phyloP scores from a whole-genome alignment of 2,113 vertebrate species.

The Seriola rivoliana region DNA sequence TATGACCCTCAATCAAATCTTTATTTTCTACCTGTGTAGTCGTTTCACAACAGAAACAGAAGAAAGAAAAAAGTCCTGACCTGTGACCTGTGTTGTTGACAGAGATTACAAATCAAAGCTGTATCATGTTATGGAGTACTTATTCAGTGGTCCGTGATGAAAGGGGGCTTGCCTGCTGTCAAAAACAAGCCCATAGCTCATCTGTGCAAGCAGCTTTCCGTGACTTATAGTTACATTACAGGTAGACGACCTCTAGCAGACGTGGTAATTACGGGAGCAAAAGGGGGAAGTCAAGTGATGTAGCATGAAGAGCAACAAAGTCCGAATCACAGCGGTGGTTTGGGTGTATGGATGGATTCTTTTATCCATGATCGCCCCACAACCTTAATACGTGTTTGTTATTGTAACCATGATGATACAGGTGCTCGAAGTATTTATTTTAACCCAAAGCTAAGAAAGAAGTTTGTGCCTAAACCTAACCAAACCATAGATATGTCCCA shows the following conservation, averaged over 20 bases:
- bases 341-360: no score
- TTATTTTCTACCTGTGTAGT: background rate
- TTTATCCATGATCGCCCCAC: no score
- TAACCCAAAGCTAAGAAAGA: no score
- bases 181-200: background rate
- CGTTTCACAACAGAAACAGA: background rate
- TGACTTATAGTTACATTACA: background rate
- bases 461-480: no score
- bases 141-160: background rate
- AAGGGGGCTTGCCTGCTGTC: background rate
- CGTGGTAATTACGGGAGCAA: background rate
- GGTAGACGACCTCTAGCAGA: background rate
- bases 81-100: background rate
- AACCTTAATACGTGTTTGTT: background rate
- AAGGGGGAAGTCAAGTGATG: background rate
- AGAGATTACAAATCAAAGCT: background rate
- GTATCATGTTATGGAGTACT: background rate
- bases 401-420: background rate
- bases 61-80: background rate
- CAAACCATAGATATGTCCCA: no score
- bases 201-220: background rate
- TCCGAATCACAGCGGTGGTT: no score
- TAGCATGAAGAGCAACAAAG: background rate
- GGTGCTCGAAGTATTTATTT: background rate
- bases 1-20: slow-evolving; percentile 32